These are phyloP conservation scores for Tachycineta bicolor DNA, from an alignment of 2,113 vertebrate species.

Conservation along the genomic window DNA sequence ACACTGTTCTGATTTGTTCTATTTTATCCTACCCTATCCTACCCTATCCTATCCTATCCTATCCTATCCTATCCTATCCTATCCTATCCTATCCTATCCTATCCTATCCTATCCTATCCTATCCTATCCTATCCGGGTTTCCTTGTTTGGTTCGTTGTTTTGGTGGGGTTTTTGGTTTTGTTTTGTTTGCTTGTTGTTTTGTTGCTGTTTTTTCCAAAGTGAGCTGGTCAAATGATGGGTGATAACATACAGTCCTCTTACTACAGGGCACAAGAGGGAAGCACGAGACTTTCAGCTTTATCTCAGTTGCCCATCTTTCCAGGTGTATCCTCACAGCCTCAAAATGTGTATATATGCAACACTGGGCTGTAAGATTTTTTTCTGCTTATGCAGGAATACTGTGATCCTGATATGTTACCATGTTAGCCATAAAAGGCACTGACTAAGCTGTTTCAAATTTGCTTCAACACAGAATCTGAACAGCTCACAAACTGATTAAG, in stretches of 20 bases:
- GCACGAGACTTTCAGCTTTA: not conserved
- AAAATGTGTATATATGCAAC: not conserved
- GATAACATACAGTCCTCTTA: not conserved
- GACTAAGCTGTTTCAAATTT: not conserved
- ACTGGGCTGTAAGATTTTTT: not conserved
- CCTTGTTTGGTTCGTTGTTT: too few species aligned
- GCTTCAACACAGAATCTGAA: not conserved
- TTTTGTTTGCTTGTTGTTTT: too few species aligned
- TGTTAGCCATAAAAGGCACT: not conserved
- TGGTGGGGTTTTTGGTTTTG: too few species aligned
- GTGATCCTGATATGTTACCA: not conserved
- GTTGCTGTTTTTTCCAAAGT: too few species aligned
- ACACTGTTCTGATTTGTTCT: not conserved
- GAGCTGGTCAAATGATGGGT: rapidly evolving
- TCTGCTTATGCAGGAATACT: not conserved
- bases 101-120: not conserved
- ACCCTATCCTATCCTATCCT: not conserved
- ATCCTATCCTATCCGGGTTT: too few species aligned
- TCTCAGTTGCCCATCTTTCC: not conserved
- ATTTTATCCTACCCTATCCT: not conserved
- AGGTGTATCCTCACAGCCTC: not conserved
- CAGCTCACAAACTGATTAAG: not conserved
- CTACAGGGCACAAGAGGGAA: not conserved
- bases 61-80: too few species aligned
- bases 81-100: not conserved